A percentile compares a stretch with the other conserved stretches of the same genome.
Evolutionary conservation across 2,888 invertebrate genomes (phyloP).

Genomic region (Ypsolopha sequella): DNA sequence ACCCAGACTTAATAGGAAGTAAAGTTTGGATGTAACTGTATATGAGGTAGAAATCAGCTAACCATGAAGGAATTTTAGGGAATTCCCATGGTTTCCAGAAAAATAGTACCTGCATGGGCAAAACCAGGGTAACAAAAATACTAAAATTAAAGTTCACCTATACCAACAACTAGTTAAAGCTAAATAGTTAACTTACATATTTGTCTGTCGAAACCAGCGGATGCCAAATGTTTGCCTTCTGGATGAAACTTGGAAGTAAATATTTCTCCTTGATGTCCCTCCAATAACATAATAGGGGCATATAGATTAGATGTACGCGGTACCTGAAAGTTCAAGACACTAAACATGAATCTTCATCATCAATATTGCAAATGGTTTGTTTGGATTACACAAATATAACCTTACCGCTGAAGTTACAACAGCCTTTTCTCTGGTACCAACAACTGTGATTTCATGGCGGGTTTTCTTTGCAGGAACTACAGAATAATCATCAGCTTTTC

Average conservation of each 20-base stretch:
- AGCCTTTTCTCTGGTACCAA: slow-evolving; percentile 80
- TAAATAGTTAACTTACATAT: slow-evolving; percentile 84
- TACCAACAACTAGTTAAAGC: no score
- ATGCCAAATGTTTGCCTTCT: slow-evolving; percentile 94
- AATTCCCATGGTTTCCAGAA: no score
- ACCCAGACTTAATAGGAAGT: no score
- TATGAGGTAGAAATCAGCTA: no score
- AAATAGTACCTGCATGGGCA: no score
- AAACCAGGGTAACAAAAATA: no score
- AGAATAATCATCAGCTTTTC: slow-evolving; percentile 74
- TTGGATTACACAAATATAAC: slow-evolving; percentile 9
- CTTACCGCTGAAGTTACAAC: slow-evolving; percentile 79
- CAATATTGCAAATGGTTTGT: neutral
- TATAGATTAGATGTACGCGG: slow-evolving; percentile 88
- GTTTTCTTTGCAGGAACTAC: slow-evolving; percentile 75
- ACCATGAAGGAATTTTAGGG: no score
- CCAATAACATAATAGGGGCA: slow-evolving; percentile 95
- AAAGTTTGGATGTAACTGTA: no score
- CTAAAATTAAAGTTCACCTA: no score
- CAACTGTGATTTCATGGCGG: slow-evolving; percentile 78
- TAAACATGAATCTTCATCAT: neutral
- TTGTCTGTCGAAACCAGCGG: slow-evolving; percentile 95
- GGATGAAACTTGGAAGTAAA: slow-evolving; percentile 95
- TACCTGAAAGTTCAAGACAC: slow-evolving; percentile 47
- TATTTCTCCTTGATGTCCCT: slow-evolving; percentile 98